Evolutionary conservation across 1,140 invertebrate genomes (phyloP), one percentile per base, ranked within the genome.

Genomic region (Solenopsis fugax): DNA sequence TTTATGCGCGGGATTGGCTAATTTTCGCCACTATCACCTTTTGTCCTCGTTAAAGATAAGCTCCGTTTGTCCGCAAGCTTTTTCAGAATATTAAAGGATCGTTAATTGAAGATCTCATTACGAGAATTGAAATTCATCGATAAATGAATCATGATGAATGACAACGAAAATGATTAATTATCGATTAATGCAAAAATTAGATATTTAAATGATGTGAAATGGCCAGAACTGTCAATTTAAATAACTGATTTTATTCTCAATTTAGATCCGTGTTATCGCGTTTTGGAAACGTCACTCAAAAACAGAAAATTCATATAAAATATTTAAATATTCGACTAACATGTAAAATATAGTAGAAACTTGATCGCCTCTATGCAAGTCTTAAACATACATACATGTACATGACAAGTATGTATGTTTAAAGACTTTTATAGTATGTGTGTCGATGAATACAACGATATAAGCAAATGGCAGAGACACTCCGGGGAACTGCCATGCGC

Each of bases 1-100:
- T 69, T 77, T 84, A 84, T 84, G 80, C 56, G 56, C 85, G 85
- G 50, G 73, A 90, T 90, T 72, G 88, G 65, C 85, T 78, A 86
- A 89, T 84, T 84, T 73, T 84, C 54, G 69, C 80, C 67, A 34
- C 67, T 58, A 41, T 24, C 24, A 18, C 69, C 21, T 48, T 54
- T 37, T 69, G 24, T 48, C 18, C 80, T 41, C 52, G 13, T 75
- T 60, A 75, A 75, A 73, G 56, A 84, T 84, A 62, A 84, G 37
- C 45, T 84, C n/a, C 12, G 34, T 24, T 50, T 18, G 41, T 50
- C 41, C 13, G 18, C 67, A 16, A 45, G 29, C 5, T 78, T 13
- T 45, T 56, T 71, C 21, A 41, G 5, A 72, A 6, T 10, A 45
- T 67, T 6, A 10, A 45, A 67, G 5, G 41, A 34, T 1, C 60